Conservation (phyloP, 2,113 vertebrate species). For the Irena cyanogastra region DNA sequence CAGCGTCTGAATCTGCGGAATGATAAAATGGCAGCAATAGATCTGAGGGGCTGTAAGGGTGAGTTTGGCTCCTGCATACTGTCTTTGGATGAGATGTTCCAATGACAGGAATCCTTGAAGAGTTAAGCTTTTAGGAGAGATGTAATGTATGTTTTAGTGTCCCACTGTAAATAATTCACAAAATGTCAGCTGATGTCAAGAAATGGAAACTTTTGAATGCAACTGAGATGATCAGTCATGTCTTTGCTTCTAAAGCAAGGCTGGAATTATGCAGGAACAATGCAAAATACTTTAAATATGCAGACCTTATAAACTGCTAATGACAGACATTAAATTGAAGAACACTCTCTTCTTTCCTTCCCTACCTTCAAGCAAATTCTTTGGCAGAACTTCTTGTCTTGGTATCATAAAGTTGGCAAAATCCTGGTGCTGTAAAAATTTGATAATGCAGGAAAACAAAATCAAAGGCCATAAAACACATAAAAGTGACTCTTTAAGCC, state of each 20-base stretch:
- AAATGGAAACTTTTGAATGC: neutral
- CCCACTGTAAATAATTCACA: conserved; percentile 39
- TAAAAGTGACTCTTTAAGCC: neutral
- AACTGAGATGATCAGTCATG: neutral
- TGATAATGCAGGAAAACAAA: neutral
- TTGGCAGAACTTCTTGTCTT: neutral
- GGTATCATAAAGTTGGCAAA: neutral
- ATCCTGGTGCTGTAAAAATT: neutral
- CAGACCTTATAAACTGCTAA: neutral
- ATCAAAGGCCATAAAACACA: neutral
- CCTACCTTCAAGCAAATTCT: neutral
- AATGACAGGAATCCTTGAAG: neutral
- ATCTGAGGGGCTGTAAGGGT: neutral
- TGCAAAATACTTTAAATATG: neutral
- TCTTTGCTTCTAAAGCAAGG: neutral
- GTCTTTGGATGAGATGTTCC: neutral
- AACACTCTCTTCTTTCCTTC: neutral
- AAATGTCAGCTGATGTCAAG: neutral
- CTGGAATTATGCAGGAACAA: neutral
- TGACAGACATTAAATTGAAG: neutral
- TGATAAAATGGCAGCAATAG: neutral
- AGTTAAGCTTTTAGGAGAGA: neutral
- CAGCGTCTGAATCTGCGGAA: neutral
- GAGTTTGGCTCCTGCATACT: neutral
- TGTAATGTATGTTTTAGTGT: neutral